These are phyloP conservation scores for Cynoglossus semilaevis DNA, from an alignment of 2,113 vertebrate genomes.

Conservation along the genomic window DNA sequence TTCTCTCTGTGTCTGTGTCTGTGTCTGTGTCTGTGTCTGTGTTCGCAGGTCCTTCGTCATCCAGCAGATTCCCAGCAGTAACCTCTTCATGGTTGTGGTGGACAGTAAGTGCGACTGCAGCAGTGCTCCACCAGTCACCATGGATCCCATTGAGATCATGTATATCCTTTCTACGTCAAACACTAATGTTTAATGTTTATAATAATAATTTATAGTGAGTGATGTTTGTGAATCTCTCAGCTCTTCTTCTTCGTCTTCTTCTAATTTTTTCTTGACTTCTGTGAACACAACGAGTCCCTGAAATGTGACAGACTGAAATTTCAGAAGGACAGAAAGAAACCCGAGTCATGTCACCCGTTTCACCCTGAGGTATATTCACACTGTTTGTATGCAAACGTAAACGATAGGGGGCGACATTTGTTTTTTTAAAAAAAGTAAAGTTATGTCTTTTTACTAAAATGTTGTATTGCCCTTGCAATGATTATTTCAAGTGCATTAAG, in stretches of 20 bases:
- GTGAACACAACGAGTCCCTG: conserved; percentile 95
- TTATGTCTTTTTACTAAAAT: no score
- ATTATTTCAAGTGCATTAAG: no score
- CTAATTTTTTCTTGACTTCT: conserved; percentile 80
- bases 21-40: conserved; percentile 20
- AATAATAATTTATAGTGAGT: neutral
- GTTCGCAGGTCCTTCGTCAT: conserved; percentile 94
- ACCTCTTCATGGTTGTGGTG: conserved; percentile 99
- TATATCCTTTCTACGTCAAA: conserved; percentile 87
- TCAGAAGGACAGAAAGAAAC: conserved; percentile 96
- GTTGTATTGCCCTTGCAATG: no score
- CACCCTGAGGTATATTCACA: conserved; percentile 84
- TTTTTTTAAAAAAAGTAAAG: no score
- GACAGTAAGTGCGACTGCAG: conserved; percentile 94
- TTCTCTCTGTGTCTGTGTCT: conserved; percentile 12
- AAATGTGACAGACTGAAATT: conserved; percentile 96
- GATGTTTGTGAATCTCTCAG: neutral
- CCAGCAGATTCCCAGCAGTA: conserved; percentile 98
- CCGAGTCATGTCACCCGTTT: conserved; percentile 95
- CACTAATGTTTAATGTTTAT: no score
- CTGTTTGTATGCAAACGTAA: neutral
- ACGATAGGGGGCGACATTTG: no score
- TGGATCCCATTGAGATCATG: conserved; percentile 97
- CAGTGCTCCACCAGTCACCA: conserved; percentile 85
- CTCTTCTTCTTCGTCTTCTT: neutral